Evolutionary conservation across 2,113 vertebrate genomes (phyloP), one percentile per base, ranked within the genome.

Genomic region (Tragelaphus buxtoni): DNA sequence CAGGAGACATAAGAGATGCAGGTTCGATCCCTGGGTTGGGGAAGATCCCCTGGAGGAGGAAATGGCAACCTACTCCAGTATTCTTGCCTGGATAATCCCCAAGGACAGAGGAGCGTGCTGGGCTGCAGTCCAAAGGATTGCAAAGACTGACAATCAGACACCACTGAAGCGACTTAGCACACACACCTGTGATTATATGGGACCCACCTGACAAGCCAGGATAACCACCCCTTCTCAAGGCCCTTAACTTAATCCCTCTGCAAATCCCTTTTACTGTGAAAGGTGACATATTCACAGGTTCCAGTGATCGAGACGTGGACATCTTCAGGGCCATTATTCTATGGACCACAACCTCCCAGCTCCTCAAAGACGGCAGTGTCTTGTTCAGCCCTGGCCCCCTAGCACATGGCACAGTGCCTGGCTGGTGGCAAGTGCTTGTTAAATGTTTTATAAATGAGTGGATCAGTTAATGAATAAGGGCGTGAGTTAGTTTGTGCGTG

Each of bases 221-320:
- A 5, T 51, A 26, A n/a, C 17, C 18, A 28, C 18, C 30, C n/a
- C n/a, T 1, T 53, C 32, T 42, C 26, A 32, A 60, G 63, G n/a
- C 26, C 26, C 28, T 42, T 82, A 24, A 24, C 20, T 51, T 89
- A 32, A 32, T 56, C 4, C 5, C 53, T 28, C 63, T 65, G 13
- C 74, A 63, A 53, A 30, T 35, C 12, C 35, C 22, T n/a, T 58
- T 6, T 32, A 18, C 20, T 7, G 11, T 18, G 7, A 11, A 14
- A 30, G 8, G 39, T 30, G 13, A 30, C 39, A n/a, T 45, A 87
- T 11, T 47, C 76, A 24, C 39, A 13, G 56, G 22, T 56, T 28
- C 22, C 24, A 16, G 45, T 17, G 39, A 35, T 35, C 1, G 7
- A 9, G 79, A 11, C 0, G 0, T 22, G 39, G 30, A 7, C 24